Evolutionary conservation across 2,888 invertebrate species (phyloP), one percentile per base, ranked within the genome.

Genomic region (Meandrusa payeni): DNA sequence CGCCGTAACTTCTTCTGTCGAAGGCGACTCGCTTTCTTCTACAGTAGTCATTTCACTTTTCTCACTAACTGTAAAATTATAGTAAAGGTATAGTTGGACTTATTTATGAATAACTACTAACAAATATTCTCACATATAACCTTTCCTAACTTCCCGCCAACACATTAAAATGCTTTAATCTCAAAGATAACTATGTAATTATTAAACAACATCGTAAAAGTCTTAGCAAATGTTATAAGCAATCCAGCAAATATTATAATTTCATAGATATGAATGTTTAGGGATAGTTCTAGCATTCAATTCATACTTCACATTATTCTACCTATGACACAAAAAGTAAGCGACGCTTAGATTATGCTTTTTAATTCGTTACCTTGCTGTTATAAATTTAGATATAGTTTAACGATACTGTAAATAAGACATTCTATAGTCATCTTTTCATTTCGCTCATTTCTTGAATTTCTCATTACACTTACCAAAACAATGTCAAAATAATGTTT

Each of bases 401-500:
- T 12, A 7, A 11, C 9, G 1, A 9, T 7, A 12, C 26, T 5
- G 11, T 22, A 9, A 39, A 31, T 28, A 28, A 20, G 9, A 5
- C 11, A 31, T 23, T 17, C 2, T 23, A n/a, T n/a, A 31, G 23
- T 23, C 10, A 10, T 33, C 17, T 44, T 38, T 48, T 29, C 26
- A 38, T 28, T 32, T 44, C 32, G 43, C 41, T n/a, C n/a, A n/a
- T n/a, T n/a, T n/a, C n/a, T 42, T 41, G 12, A 23, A 23, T 23
- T 33, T 32, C 34, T 54, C 61, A 64, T 64, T 70, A 55, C 70
- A 83, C 87, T 78, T 66, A 85, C 86, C 75, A 78, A 76, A 76
- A 78, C 76, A 71, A 71, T 67, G 68, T 62, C 69, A 68, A 64
- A 68, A 60, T 61, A 60, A 63, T 46, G 41, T 50, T 69, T 74